These are phyloP conservation scores for Stratiomys singularior DNA, from an alignment of 2,888 invertebrate species.

Conservation along the genomic window DNA sequence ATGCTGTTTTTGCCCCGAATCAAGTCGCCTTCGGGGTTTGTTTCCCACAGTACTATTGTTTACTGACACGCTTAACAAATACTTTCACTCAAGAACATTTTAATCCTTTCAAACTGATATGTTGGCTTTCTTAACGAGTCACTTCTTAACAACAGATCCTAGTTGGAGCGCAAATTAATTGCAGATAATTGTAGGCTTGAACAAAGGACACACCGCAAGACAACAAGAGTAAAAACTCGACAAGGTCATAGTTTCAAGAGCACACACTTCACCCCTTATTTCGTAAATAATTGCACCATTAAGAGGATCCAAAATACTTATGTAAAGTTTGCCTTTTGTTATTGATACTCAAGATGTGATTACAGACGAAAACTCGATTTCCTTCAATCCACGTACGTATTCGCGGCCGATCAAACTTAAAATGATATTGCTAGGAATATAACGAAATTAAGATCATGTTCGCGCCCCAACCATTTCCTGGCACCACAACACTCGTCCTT, in stretches of 20 bases:
- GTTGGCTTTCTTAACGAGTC: too few relatives aligned
- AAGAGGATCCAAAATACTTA: slow-evolving; percentile 33
- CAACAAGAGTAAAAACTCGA: neutral
- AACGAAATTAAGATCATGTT: slow-evolving; percentile 63
- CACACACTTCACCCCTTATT: slow-evolving; percentile 27
- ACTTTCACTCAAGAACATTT: too few relatives aligned
- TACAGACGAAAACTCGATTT: slow-evolving; percentile 51
- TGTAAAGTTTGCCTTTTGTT: slow-evolving; percentile 39
- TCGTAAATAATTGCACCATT: slow-evolving; percentile 3
- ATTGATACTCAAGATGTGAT: slow-evolving; percentile 37
- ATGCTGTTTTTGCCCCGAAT: slow-evolving; percentile 66
- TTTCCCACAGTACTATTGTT: neutral
- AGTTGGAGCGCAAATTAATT: too few relatives aligned
- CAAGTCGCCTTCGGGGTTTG: slow-evolving; percentile 14
- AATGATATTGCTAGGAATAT: slow-evolving; percentile 64
- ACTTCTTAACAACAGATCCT: too few relatives aligned
- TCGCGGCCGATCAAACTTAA: slow-evolving; percentile 66
- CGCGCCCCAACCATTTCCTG: slow-evolving; percentile 48
- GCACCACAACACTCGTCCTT: slow-evolving; percentile 21
- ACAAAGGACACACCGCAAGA: neutral
- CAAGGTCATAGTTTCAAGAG: neutral
- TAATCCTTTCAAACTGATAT: too few relatives aligned
- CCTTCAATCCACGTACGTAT: slow-evolving; percentile 60
- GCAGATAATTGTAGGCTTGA: too few relatives aligned
- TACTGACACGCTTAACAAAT: too few relatives aligned